A percentile compares a stretch with the other conserved stretches of the same genome.
These are phyloP conservation scores for Adela reaumurella DNA, from an alignment of 2,888 invertebrate species.

Conservation along the genomic window DNA sequence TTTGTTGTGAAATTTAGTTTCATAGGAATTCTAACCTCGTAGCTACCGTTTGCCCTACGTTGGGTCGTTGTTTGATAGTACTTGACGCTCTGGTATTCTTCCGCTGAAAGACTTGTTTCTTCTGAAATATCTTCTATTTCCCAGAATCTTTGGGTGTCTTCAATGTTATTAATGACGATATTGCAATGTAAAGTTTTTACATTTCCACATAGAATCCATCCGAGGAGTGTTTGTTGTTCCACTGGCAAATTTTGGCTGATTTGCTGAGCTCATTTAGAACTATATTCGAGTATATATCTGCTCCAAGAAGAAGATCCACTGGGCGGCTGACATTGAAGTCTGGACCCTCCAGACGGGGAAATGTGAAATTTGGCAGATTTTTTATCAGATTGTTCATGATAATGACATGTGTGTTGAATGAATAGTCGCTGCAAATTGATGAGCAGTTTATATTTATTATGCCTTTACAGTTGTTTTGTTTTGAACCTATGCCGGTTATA, in stretches of 20 bases:
- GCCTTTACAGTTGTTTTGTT: conserved; percentile 10
- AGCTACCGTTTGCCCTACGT: no score
- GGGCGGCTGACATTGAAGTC: conserved; percentile 3
- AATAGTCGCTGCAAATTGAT: conserved; percentile 4
- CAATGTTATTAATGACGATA: conserved; percentile 5
- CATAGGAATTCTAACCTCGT: conserved; percentile 2
- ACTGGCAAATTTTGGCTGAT: conserved; percentile 5
- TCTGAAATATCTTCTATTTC: conserved; percentile 4
- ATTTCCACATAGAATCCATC: no score
- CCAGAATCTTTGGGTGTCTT: conserved; percentile 6
- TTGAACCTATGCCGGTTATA: conserved; percentile 9
- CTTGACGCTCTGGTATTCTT: no score
- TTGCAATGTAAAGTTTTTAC: conserved; percentile 7
- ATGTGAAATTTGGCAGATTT: conserved; percentile 3
- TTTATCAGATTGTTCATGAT: conserved; percentile 11
- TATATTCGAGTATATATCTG: conserved; percentile 9
- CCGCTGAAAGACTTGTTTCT: no score
- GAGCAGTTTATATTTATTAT: conserved; percentile 5
- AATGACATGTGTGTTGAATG: conserved; percentile 6
- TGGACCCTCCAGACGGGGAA: conserved; percentile 10
- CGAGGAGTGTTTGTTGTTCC: conserved; percentile 14
- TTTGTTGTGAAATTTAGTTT: background rate
- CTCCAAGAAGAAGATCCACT: no score
- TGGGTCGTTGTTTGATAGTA: no score
- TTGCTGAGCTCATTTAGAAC: conserved; percentile 6